Conservation (phyloP, 2,797 vertebrate genomes). For the Orestias chungarensis region DNA sequence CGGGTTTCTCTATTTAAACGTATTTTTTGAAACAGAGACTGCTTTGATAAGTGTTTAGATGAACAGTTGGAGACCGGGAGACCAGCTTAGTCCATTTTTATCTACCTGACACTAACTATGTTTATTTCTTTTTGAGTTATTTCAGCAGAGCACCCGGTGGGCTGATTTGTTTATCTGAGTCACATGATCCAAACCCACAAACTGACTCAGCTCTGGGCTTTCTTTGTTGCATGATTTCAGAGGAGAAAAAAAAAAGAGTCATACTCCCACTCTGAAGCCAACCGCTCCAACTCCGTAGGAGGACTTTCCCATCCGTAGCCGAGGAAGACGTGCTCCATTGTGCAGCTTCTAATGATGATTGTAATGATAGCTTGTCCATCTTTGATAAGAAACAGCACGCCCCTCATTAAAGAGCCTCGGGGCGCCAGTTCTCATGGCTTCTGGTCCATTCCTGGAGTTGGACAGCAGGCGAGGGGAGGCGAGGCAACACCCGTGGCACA, state of each 20-base stretch:
- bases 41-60: too few species aligned
- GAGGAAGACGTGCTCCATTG: constrained; percentile 58
- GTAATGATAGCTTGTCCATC: constrained; percentile 81
- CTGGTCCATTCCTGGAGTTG: constrained; percentile 42
- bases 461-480: constrained; percentile 78
- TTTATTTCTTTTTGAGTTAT: neutral
- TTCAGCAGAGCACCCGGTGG: neutral
- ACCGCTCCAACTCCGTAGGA: constrained; percentile 10
- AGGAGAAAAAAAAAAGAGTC: neutral
- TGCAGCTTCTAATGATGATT: constrained; percentile 74
- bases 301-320: constrained; percentile 60
- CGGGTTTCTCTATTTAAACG: too few species aligned
- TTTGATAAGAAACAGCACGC: constrained; percentile 80
- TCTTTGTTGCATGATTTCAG: constrained; percentile 3
- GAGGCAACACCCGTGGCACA: constrained; percentile 79
- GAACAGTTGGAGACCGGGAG: too few species aligned
- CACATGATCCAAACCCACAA: constrained; percentile 22
- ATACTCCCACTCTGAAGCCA: constrained; percentile 14
- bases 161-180: neutral
- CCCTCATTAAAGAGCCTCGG: constrained; percentile 72
- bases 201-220: constrained; percentile 21
- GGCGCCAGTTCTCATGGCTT: constrained; percentile 69
- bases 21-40: too few species aligned
- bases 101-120: neutral
- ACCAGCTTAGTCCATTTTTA: neutral